phyloP scores from a whole-genome alignment of 1,140 invertebrate species.

The Zeugodacus cucurbitae region DNA sequence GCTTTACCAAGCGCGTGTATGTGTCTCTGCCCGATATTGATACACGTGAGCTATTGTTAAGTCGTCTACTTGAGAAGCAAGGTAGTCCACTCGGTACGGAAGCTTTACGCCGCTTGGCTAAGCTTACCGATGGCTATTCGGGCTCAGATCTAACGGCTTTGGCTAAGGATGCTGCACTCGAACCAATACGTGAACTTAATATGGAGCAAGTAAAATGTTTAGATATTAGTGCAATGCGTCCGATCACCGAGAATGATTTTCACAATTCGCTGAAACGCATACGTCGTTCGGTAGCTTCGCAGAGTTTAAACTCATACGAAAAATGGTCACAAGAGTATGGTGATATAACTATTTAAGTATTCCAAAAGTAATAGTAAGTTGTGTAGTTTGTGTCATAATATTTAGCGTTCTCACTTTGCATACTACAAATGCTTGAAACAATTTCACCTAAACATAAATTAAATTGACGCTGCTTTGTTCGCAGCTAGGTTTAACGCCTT shows the following conservation, averaged over 20 bases:
- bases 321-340: slow-evolving; percentile 96
- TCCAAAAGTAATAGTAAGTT: not conserved
- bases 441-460: not conserved
- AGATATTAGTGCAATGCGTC: slow-evolving; percentile 83
- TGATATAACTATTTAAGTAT: slow-evolving; percentile 67
- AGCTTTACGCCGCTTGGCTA: slow-evolving; percentile 79
- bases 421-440: not conserved
- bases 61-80: slow-evolving; percentile 82
- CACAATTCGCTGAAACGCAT: slow-evolving; percentile 90
- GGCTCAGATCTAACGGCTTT: slow-evolving; percentile 93
- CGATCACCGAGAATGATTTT: slow-evolving; percentile 91
- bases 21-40: slow-evolving; percentile 87
- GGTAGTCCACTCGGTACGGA: slow-evolving; percentile 77
- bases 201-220: slow-evolving; percentile 86
- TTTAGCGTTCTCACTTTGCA: not conserved
- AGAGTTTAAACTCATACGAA: slow-evolving; percentile 86
- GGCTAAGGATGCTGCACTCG: slow-evolving; percentile 94
- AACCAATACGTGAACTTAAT: slow-evolving; percentile 91
- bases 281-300: slow-evolving; percentile 87
- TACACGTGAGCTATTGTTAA: slow-evolving; percentile 82
- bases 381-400: not conserved
- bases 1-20: slow-evolving; percentile 96
- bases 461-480: not conserved
- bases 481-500: not conserved
- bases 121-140: slow-evolving; percentile 92